These are phyloP conservation scores for Orius laevigatus DNA, from an alignment of 1,140 invertebrate genomes.

Conservation along the genomic window DNA sequence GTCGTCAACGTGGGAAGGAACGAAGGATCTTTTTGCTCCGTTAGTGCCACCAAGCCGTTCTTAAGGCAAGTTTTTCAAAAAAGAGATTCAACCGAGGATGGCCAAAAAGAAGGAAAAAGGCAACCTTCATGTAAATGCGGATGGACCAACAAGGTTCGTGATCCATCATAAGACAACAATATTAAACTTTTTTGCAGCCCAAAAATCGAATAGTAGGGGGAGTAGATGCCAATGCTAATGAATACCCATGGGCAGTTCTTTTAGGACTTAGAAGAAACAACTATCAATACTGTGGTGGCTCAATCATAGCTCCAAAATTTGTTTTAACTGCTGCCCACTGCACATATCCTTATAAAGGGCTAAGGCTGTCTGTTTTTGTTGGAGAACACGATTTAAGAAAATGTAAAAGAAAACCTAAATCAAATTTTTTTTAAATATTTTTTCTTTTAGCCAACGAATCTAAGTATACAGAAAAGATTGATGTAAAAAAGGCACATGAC, in stretches of 20 bases:
- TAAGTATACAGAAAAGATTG: neutral
- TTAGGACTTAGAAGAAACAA: conserved; percentile 13
- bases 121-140: neutral
- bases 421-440: too few relatives aligned
- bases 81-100: conserved; percentile 7
- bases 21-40: conserved; percentile 1
- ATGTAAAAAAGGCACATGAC: conserved; percentile 1
- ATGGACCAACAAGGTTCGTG: conserved; percentile 10
- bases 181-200: conserved; percentile 10
- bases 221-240: conserved; percentile 32
- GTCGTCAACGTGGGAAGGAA: neutral
- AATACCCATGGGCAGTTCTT: conserved; percentile 29
- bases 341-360: neutral
- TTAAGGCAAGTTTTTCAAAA: conserved; percentile 1
- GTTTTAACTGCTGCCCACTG: conserved; percentile 29
- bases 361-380: conserved; percentile 2
- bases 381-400: neutral
- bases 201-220: conserved; percentile 44
- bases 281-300: conserved; percentile 27
- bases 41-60: conserved; percentile 2
- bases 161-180: too few relatives aligned
- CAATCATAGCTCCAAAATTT: conserved; percentile 25
- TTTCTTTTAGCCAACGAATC: neutral
- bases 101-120: conserved; percentile 3
- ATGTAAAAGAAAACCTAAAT: too few relatives aligned